Evolutionary conservation across 2,113 vertebrate species (phyloP), one percentile per base, ranked within the genome.

Genomic region (Lethenteron camtschaticum): DNA sequence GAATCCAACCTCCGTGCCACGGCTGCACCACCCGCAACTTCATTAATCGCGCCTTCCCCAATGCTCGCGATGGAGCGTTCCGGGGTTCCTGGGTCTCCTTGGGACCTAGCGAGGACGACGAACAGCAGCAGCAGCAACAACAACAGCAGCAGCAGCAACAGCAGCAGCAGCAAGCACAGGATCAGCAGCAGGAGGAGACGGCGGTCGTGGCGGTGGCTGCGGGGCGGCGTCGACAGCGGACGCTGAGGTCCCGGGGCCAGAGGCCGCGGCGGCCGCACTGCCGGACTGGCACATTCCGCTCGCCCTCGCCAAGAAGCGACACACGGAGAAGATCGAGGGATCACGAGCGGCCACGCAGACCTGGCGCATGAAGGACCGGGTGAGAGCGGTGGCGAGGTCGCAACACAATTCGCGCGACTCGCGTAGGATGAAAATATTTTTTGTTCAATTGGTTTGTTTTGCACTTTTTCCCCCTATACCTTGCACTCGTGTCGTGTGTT

Each of bases 311-410:
- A 96, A 99, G 78, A 99, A 99, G 57, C 82, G 94, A n/a, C 94
- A 99, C 74, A 85, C 84, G 2, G 94, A 99, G 82, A 99, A 99
- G 77, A 99, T 99, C 2, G 94, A 99, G 72, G 94, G 94, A 77
- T 96, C 88, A 78, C 96, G 95, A 71, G 95, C 90, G 1, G 77
- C 96, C 71, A 89, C 94, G 0, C 94, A 99, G 83, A 96, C 90
- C 80, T 96, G 91, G 91, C 85, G 91, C 76, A 96, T 97, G 92
- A 96, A 97, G 79, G 91, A 96, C 79, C 81, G 92, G 88, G 91
- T 97, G 79, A 85, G 11, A 56, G 70, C 68, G 41, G 41, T 10
- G 9, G 20, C 5, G 3, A 60, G 72, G 2, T 71, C 68, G 73
- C 72, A 71, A 74, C 72, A 56, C 13, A 18, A 18, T 63, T 63